These are phyloP conservation scores for Poecilia wingei DNA, from an alignment of 2,797 vertebrate species.

Conservation along the genomic window DNA sequence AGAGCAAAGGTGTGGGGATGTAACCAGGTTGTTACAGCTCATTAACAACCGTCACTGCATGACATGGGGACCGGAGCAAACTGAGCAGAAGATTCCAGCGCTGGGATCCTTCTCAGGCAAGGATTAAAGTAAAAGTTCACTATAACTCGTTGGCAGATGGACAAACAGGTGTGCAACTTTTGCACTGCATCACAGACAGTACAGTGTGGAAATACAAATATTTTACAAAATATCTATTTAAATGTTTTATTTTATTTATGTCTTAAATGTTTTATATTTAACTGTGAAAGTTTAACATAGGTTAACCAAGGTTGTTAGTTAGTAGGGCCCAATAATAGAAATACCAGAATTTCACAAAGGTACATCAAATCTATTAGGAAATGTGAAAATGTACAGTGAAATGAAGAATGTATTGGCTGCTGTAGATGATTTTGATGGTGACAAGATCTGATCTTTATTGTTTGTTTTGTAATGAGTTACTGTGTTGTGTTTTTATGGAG, in stretches of 20 bases:
- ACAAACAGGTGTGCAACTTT: background rate
- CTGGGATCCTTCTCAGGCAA: background rate
- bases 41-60: conserved; percentile 23
- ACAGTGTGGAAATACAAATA: background rate
- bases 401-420: too few relatives aligned
- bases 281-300: background rate
- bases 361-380: background rate
- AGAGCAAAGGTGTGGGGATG: background rate
- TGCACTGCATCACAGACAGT: background rate
- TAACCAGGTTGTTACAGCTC: conserved; percentile 14
- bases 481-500: too few relatives aligned
- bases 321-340: background rate
- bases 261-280: background rate
- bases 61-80: background rate
- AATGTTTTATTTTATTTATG: background rate
- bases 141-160: background rate
- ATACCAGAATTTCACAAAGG: background rate
- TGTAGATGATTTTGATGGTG: too few relatives aligned
- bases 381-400: background rate
- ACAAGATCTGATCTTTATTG: too few relatives aligned
- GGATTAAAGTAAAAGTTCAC: background rate
- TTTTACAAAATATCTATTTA: background rate
- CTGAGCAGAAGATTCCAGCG: background rate
- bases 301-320: background rate
- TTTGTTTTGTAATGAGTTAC: too few relatives aligned